A percentile compares a stretch with the other conserved stretches of the same genome.
phyloP scores from a whole-genome alignment of 2,888 invertebrate species.

The Altica lythri region DNA sequence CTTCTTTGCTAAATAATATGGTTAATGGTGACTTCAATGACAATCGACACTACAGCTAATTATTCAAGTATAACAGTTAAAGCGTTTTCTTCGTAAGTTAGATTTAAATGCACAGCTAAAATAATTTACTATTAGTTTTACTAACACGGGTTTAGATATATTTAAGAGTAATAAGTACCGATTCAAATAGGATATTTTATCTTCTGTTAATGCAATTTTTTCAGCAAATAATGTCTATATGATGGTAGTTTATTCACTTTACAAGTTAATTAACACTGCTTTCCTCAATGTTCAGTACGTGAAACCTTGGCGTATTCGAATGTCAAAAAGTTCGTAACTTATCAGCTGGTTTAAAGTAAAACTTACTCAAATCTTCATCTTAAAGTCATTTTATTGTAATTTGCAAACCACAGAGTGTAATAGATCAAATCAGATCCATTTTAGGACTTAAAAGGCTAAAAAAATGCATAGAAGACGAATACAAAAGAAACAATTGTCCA shows the following conservation, averaged over 20 bases:
- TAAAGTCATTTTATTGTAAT: no score
- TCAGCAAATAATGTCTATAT: no score
- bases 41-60: slow-evolving; percentile 39
- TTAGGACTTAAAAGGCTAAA: slow-evolving; percentile 36
- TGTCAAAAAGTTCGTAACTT: no score
- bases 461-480: slow-evolving; percentile 31
- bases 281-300: no score
- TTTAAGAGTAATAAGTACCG: no score
- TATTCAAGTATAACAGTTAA: slow-evolving; percentile 39
- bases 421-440: slow-evolving; percentile 30
- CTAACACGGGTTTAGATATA: slow-evolving; percentile 24
- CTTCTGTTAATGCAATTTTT: no score
- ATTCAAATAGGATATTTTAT: no score
- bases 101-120: slow-evolving; percentile 28
- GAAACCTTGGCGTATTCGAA: no score
- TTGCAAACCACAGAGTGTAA: slow-evolving; percentile 35
- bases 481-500: slow-evolving; percentile 28
- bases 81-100: slow-evolving; percentile 44
- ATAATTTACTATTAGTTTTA: slow-evolving; percentile 31
- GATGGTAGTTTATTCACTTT: no score
- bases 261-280: no score
- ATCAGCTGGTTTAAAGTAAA: no score
- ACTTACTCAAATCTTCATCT: no score
- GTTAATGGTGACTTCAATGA: slow-evolving; percentile 48
- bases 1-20: slow-evolving; percentile 47